These are phyloP conservation scores for Oegoconia quadripuncta DNA, from an alignment of 2,888 invertebrate species.

Conservation along the genomic window DNA sequence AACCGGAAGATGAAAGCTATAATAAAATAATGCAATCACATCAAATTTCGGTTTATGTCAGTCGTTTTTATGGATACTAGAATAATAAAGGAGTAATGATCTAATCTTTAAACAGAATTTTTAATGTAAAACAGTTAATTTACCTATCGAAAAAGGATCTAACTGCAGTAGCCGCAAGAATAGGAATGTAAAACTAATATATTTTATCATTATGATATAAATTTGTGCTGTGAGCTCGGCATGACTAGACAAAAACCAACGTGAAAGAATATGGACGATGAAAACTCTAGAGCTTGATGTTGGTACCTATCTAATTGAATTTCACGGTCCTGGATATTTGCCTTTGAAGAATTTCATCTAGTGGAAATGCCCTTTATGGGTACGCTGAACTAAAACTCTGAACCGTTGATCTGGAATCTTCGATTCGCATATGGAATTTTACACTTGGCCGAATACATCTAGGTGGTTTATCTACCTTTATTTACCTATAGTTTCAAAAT, in stretches of 20 bases:
- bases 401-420: conserved; percentile 41
- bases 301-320: conserved; percentile 51
- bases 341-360: conserved; percentile 54
- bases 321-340: conserved; percentile 45
- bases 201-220: conserved; percentile 15
- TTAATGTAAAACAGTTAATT: too few species aligned
- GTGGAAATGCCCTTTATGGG: conserved; percentile 37
- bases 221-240: conserved; percentile 9
- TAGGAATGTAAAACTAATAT: neutral
- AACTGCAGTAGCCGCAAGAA: too few species aligned
- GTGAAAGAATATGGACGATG: conserved; percentile 7
- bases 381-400: conserved; percentile 37
- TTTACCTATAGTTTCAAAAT: too few species aligned
- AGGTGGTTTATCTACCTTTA: too few species aligned
- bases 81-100: too few species aligned
- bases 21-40: too few species aligned
- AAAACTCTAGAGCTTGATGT: conserved; percentile 19
- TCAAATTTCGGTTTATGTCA: too few species aligned
- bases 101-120: too few species aligned
- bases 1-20: too few species aligned
- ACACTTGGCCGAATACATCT: neutral
- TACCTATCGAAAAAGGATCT: too few species aligned
- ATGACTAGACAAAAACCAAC: neutral
- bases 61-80: too few species aligned
- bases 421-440: conserved; percentile 3